Conservation (phyloP, 2,888 invertebrate genomes). For the Oscheius sp. region DNA sequence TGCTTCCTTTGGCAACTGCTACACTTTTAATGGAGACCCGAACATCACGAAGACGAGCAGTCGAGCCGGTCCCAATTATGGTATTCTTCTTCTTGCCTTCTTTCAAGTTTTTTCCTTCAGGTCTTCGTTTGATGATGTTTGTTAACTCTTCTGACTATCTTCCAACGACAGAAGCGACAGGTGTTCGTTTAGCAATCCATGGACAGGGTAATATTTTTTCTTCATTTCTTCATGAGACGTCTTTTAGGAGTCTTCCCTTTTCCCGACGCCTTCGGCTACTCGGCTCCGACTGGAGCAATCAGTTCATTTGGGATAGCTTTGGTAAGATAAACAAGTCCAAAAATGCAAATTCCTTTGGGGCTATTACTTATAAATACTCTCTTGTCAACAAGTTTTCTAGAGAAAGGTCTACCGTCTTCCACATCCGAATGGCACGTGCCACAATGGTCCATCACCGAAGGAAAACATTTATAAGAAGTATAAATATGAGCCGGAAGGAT, state of each 20-base stretch:
- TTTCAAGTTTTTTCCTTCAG: slow-evolving; percentile 36
- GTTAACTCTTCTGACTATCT: slow-evolving; percentile 68
- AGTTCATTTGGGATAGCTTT: slow-evolving; percentile 64
- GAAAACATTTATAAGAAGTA: slow-evolving; percentile 66
- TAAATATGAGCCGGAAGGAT: slow-evolving; percentile 69
- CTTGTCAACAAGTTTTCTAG: slow-evolving; percentile 32
- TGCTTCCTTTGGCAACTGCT: slow-evolving; percentile 68
- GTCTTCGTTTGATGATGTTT: slow-evolving; percentile 66
- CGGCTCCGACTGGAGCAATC: slow-evolving; percentile 65
- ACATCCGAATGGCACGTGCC: slow-evolving; percentile 46
- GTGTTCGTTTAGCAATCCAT: slow-evolving; percentile 69
- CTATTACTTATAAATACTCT: not conserved
- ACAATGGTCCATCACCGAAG: slow-evolving; percentile 43
- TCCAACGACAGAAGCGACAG: slow-evolving; percentile 67
- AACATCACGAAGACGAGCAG: slow-evolving; percentile 49
- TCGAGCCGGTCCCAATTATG: slow-evolving; percentile 67
- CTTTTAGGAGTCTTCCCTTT: slow-evolving; percentile 66
- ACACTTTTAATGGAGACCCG: slow-evolving; percentile 63
- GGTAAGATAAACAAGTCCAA: no score
- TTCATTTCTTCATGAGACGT: no score
- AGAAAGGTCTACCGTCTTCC: slow-evolving; percentile 61
- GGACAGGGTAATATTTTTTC: no score
- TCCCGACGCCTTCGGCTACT: slow-evolving; percentile 69
- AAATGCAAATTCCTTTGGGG: not conserved
- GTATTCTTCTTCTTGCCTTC: slow-evolving; percentile 32